Conservation (phyloP, 2,888 invertebrate species). For the Parnassius smintheus region DNA sequence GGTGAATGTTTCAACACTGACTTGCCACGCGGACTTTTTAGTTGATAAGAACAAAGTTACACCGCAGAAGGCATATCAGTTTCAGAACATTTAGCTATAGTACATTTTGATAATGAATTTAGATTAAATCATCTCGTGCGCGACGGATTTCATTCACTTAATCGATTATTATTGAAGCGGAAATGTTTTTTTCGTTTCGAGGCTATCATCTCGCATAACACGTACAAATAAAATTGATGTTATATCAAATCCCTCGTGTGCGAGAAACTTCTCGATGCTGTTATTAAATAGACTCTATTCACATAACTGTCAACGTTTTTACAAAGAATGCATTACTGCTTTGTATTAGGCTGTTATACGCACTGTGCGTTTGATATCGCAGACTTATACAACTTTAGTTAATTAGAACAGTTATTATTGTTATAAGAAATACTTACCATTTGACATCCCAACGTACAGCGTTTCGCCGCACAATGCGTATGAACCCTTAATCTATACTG, state of each 20-base stretch:
- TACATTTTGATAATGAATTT: conserved; percentile 50
- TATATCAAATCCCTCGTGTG: conserved; percentile 12
- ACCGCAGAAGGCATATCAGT: conserved; percentile 65
- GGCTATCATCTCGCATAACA: neutral
- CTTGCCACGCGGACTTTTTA: conserved; percentile 6
- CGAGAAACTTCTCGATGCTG: conserved; percentile 10
- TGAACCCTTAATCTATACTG: neutral
- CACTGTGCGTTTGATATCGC: no score
- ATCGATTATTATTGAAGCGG: conserved; percentile 9
- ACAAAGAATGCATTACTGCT: no score
- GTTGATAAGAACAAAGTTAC: conserved; percentile 40
- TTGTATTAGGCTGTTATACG: no score
- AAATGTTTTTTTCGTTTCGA: conserved; percentile 3
- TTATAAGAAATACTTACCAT: neutral
- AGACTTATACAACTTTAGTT: neutral
- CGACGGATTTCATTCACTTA: conserved; percentile 32
- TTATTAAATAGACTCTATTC: neutral
- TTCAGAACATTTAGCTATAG: conserved; percentile 54
- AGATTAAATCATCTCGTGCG: conserved; percentile 35
- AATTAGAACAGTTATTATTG: neutral
- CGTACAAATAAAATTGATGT: neutral
- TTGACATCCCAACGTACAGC: neutral
- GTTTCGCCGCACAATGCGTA: neutral
- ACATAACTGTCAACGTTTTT: no score
- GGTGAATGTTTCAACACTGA: conserved; percentile 25